Base-by-base conservation (phyloP, 53 echinoderm and acorn worm species). In the Temnopleurus reevesii region DNA sequence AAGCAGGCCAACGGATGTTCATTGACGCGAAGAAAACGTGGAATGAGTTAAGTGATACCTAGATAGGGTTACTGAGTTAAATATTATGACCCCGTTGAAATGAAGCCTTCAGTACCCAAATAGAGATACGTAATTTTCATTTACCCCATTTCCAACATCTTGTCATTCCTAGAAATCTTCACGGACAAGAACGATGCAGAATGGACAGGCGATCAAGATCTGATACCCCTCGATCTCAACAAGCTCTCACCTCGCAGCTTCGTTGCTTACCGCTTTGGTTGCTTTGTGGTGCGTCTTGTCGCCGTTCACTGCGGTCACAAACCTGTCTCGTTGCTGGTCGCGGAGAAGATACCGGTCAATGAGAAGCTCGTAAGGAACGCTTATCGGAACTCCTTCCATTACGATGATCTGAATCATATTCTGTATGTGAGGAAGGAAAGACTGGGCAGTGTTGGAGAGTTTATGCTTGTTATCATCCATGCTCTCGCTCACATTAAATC, bases 321-420 rank as follows among this genome's bases (percentile, higher is more conserved):
- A 25, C 97, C 98, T 2, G 91, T 97, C 47, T 94, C 98, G 53
- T 89, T 97, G 21, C 96, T 97, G 3, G 55, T 97, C 27, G 98
- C 98, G 1, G 95, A 97, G 46, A 93, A 94, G 92, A 96, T 97
- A 59, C 94, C 95, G 1, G 89, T 79, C 55, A 97, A 97, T 12
- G 91, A 84, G 56, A 91, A 90, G 29, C 92, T 97, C 43, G 90
- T 90, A 27, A 66, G 94, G 31, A 97, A 97, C 38, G 93, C 96
- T 10, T 97, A 96, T 77, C 89, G 98, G 25, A 94, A 97, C 94
- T 97, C 98, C 2, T 97, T 94, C 89, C 96, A 96, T 83, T 97
- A 93, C 44, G 98, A 97, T 23, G 96, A 97, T 64, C 38, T 33
- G 34, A 97, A 94, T 47, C 77, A 89, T 34, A 96, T 97, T 53